Conservation (phyloP, 2,797 vertebrate species). For the Tragelaphus eurycerus region DNA sequence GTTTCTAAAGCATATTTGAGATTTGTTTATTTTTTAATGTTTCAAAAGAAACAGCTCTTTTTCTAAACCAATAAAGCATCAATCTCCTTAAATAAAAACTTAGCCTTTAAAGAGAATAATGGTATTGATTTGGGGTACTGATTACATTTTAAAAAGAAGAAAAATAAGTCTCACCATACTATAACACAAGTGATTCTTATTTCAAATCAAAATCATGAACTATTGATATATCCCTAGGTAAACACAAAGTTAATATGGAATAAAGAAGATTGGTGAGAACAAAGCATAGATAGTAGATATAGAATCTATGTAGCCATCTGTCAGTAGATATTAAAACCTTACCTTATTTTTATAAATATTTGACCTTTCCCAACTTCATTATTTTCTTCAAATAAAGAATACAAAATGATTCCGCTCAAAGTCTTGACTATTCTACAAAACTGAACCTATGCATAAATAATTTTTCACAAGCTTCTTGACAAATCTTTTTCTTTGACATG, state of each 20-base stretch:
- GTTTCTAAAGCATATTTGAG: background rate
- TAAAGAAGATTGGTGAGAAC: background rate
- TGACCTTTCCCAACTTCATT: conserved; percentile 33
- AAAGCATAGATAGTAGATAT: conserved; percentile 31
- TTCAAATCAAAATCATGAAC: conserved; percentile 26
- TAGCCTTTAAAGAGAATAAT: conserved; percentile 26
- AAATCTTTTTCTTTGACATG: conserved; percentile 6
- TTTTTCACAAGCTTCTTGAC: conserved; percentile 28
- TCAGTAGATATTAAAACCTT: conserved; percentile 53
- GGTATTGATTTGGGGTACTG: conserved; percentile 39
- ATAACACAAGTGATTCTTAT: conserved; percentile 34
- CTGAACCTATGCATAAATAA: background rate
- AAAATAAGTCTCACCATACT: conserved; percentile 26
- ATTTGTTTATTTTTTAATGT: conserved; percentile 1
- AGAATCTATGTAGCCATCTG: conserved; percentile 40
- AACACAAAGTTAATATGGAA: background rate
- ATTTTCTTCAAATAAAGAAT: conserved; percentile 56
- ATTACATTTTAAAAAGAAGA: conserved; percentile 52
- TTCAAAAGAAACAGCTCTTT: background rate
- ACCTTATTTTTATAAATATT: conserved; percentile 60
- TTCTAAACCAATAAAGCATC: background rate
- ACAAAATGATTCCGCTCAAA: conserved; percentile 48
- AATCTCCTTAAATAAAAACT: conserved; percentile 20
- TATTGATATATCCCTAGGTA: background rate
- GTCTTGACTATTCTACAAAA: conserved; percentile 50